phyloP scores from a whole-genome alignment of 2,797 vertebrate species.

The Babyrousa celebensis region DNA sequence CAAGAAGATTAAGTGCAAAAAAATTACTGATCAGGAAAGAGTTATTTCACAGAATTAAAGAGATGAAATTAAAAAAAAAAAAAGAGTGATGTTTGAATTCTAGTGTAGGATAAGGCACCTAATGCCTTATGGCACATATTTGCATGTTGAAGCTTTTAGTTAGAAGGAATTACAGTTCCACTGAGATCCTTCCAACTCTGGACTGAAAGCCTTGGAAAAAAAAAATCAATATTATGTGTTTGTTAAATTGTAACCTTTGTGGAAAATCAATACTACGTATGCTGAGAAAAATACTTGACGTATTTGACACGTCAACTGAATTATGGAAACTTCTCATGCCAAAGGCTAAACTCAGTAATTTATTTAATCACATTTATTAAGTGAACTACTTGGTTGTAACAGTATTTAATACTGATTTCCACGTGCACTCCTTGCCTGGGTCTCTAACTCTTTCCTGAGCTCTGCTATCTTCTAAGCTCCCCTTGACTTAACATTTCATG shows the following conservation, averaged over 20 bases:
- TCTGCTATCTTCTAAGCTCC: neutral
- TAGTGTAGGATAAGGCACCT: slow-evolving; percentile 85
- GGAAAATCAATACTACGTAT: slow-evolving; percentile 77
- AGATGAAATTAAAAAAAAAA: slow-evolving; percentile 73
- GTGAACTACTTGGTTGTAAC: slow-evolving; percentile 45
- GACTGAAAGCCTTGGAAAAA: slow-evolving; percentile 63
- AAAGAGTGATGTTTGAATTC: slow-evolving; percentile 76
- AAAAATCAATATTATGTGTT: slow-evolving; percentile 83
- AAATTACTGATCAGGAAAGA: slow-evolving; percentile 85
- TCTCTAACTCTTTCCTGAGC: neutral
- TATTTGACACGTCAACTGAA: slow-evolving; percentile 71
- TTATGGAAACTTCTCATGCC: slow-evolving; percentile 47
- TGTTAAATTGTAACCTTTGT: slow-evolving; percentile 83
- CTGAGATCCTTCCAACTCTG: slow-evolving; percentile 80
- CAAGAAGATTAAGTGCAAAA: slow-evolving; percentile 81
- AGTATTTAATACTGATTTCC: slow-evolving; percentile 23
- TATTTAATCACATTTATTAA: slow-evolving; percentile 74
- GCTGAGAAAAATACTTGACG: slow-evolving; percentile 74
- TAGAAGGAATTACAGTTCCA: slow-evolving; percentile 88
- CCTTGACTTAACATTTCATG: neutral
- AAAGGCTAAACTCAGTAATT: slow-evolving; percentile 1
- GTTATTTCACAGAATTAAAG: slow-evolving; percentile 83
- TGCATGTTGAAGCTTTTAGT: slow-evolving; percentile 90
- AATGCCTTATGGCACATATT: slow-evolving; percentile 85
- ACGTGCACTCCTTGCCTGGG: neutral